phyloP scores from a whole-genome alignment of 2,888 invertebrate genomes.

The Melanchra persicariae region DNA sequence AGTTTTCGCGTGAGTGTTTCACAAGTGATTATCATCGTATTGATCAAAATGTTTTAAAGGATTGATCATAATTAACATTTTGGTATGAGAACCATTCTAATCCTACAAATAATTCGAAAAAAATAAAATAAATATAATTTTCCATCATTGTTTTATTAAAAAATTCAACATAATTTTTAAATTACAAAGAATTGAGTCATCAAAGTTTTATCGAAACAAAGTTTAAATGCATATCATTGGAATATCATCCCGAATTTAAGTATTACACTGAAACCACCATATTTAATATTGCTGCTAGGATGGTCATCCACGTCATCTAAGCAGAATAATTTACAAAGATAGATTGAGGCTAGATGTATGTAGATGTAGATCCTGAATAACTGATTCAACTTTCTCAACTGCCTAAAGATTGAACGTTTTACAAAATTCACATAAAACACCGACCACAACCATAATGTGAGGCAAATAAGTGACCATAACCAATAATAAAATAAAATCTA shows the following conservation, averaged over 20 bases:
- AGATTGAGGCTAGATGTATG: slow-evolving; percentile 1
- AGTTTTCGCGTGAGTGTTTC: not conserved
- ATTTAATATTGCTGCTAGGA: not conserved
- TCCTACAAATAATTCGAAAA: not conserved
- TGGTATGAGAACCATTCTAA: not conserved
- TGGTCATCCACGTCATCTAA: slow-evolving; percentile 10
- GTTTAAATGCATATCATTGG: slow-evolving; percentile 48
- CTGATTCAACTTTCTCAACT: not conserved
- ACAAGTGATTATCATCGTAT: not conserved
- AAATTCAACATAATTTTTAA: slow-evolving; percentile 55
- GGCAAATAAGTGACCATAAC: not conserved
- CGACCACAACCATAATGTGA: not conserved
- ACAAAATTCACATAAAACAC: not conserved
- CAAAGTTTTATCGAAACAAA: slow-evolving; percentile 25
- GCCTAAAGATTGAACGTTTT: not conserved
- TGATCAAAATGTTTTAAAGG: no score
- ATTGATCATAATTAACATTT: not conserved
- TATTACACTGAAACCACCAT: slow-evolving; percentile 15
- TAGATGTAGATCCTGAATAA: not conserved
- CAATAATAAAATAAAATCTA: not conserved
- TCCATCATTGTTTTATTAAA: slow-evolving; percentile 54
- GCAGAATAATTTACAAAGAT: not conserved
- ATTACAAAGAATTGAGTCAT: slow-evolving; percentile 14
- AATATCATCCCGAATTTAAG: slow-evolving; percentile 24
- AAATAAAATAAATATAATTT: slow-evolving; percentile 10